phyloP scores from a whole-genome alignment of 2,113 vertebrate species.

The Solenodon paradoxus region DNA sequence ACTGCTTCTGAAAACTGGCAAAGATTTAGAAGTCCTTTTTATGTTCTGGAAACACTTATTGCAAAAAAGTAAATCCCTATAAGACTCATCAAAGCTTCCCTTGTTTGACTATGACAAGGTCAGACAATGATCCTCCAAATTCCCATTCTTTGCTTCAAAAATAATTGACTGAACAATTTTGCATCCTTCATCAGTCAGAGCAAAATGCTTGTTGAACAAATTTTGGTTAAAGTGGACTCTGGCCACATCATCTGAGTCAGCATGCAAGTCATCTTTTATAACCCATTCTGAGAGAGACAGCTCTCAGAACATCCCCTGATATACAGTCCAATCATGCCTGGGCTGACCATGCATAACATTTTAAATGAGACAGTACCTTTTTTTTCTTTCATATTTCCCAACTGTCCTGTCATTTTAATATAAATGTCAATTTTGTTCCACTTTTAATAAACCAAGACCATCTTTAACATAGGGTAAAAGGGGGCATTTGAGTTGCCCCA shows the following conservation, averaged over 20 bases:
- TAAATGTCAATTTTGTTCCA: too few species aligned
- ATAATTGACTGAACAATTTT: background rate
- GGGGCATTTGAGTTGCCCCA: too few species aligned
- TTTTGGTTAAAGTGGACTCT: background rate
- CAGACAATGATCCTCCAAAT: background rate
- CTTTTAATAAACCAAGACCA: too few species aligned
- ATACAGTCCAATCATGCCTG: accelerated
- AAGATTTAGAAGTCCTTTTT: background rate
- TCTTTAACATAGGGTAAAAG: too few species aligned
- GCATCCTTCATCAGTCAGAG: background rate
- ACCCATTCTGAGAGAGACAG: background rate
- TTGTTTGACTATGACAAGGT: background rate
- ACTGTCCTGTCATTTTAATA: too few species aligned
- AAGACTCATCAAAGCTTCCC: background rate
- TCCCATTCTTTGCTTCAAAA: background rate
- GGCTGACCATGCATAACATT: too few species aligned
- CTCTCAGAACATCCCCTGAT: background rate
- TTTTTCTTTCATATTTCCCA: too few species aligned
- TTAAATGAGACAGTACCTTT: too few species aligned
- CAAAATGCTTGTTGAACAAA: background rate
- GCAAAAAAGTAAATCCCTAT: background rate
- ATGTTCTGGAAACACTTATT: background rate
- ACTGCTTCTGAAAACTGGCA: background rate
- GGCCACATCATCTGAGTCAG: background rate
- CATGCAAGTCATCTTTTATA: background rate